Evolutionary conservation across 2,113 vertebrate genomes (phyloP), one percentile per base, ranked within the genome.

Genomic region (Dicrurus megarhynchus): DNA sequence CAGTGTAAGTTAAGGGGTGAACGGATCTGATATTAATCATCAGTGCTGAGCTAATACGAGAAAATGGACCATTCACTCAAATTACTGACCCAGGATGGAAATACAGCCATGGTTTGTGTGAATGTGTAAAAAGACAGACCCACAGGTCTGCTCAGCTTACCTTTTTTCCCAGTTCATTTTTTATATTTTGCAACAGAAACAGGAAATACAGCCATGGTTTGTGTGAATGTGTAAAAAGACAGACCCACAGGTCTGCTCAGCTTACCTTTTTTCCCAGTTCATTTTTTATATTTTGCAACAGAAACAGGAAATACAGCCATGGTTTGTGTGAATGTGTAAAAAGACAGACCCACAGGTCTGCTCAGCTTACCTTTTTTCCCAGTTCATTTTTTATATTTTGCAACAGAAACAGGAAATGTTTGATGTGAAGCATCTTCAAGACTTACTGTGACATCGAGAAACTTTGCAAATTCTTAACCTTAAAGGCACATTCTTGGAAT

Each of bases 321-420:
- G 21, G 23, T 89, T 9, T 9, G 3, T 60, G 22, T 81, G 60
- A 37, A 70, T 91, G 67, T 77, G 35, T 61, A 64, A 68, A 78
- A 78, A 84, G 78, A 83, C 30, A 97, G 82, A 79, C 60, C 52
- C 63, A 55, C 14, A 19, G 57, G 7, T 75, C 50, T 80, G 88
- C 71, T 85, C 70, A 85, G 71, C 28, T 93, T 85, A 55, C 24
- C 32, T 93, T 74, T 78, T 80, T 71, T 17, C 27, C 69, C 75
- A 47, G 32, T 56, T 76, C 11, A 74, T 93, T 95, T 82, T 89
- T 87, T 60, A 93, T 89, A 37, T 37, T 71, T 81, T 82, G n/a
- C 16, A 63, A 52, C 60, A 93, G 76, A 94, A 97, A 95, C 90
- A 97, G 95, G 97, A 98, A 98, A 96, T 56, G 11, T 96, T 94